Base-by-base conservation (phyloP, 2,888 invertebrate species). In the Agonopterix heracliana region DNA sequence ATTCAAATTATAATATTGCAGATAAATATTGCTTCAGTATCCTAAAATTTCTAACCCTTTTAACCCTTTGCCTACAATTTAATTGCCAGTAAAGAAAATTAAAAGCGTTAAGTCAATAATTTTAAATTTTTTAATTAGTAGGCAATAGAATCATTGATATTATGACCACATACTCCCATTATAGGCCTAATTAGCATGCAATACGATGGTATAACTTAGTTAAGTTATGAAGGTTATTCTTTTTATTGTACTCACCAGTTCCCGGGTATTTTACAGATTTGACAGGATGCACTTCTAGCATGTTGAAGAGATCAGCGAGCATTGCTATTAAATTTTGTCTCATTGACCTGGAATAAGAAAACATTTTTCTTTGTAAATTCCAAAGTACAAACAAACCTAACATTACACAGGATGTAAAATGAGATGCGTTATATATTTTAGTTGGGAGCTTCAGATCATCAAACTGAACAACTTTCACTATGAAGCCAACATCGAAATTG, bases 301-400 rank as follows among this genome's bases (percentile, higher is more conserved):
- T 91, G 82, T 96, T 96, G 86, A 98, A 98, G 68, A 98, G 91
- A 83, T 98, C 98, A 52, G 98, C 96, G 63, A 98, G 90, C 89
- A 98, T 94, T 51, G 96, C 96, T 66, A 97, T 91, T 76, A 98
- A 89, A 86, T 98, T 98, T 74, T 95, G 94, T 78, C 94, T 94
- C 95, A 97, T 95, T 58, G 96, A 94, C 69, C 96, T 96, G 89
- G 41, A 91, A 90, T 61, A 3, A n/a, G 9, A 38, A 38, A 26
- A 26, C 17, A 17, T 17, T 17, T 17, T 17, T 17, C 17, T 17
- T 17, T 17, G 52, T 53, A 54, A 53, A 55, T 10, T 10, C 10
- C 10, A 38, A 38, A 38, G 38, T 38, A 26, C 5, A 26, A 26
- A 26, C 26, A 26, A 26, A 26, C 26, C 26, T 26, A 26, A 5